These are phyloP conservation scores for Streblospio benedicti DNA, from an alignment of 1,140 invertebrate genomes.

Conservation along the genomic window DNA sequence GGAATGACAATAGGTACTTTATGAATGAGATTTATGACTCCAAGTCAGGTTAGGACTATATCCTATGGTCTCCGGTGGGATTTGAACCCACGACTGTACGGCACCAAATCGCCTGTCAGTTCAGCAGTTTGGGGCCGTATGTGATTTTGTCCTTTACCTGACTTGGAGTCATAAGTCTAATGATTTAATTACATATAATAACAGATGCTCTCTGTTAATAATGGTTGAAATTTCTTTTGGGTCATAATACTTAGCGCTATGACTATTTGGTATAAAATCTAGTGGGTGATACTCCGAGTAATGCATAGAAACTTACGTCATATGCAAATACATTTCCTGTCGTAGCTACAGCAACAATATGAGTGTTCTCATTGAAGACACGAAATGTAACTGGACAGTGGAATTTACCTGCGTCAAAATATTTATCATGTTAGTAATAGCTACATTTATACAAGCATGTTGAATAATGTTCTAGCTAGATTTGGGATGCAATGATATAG, in stretches of 20 bases:
- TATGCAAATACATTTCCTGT: slow-evolving; percentile 94
- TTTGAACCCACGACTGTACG: too few species aligned
- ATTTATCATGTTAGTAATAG: background rate
- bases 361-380: slow-evolving; percentile 86
- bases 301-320: slow-evolving; percentile 68
- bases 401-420: slow-evolving; percentile 53
- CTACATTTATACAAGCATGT: background rate
- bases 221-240: too few species aligned
- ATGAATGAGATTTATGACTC: background rate
- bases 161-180: too few species aligned
- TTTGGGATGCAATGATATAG: background rate
- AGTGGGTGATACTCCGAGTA: too few species aligned
- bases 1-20: background rate
- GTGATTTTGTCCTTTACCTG: background rate
- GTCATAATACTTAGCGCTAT: too few species aligned
- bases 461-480: background rate
- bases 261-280: too few species aligned
- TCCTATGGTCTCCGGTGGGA: too few species aligned
- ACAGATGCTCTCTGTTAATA: too few species aligned
- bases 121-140: too few species aligned
- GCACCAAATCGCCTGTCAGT: too few species aligned
- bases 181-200: too few species aligned
- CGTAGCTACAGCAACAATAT: slow-evolving; percentile 81
- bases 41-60: too few species aligned
- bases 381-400: slow-evolving; percentile 95